Conservation (phyloP, 1,140 invertebrate species). For the Drosophila bocki region DNA sequence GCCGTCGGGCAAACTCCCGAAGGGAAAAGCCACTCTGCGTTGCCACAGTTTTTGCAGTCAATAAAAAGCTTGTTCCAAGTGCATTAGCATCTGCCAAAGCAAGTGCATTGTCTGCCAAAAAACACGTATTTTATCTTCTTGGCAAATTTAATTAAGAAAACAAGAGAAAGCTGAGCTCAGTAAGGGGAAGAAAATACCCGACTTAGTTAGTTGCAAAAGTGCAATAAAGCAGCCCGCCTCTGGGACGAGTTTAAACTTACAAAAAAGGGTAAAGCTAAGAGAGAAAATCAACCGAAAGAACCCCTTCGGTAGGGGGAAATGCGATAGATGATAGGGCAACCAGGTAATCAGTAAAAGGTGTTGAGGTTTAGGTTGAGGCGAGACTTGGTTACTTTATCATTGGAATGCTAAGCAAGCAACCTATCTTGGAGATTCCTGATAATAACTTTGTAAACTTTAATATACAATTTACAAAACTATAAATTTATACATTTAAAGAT, state of each 20-base stretch:
- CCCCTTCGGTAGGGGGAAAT: slow-evolving; percentile 9
- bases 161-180: slow-evolving; percentile 3
- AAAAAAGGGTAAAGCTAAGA: slow-evolving; percentile 1
- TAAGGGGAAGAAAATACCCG: slow-evolving; percentile 8
- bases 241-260: slow-evolving; percentile 48
- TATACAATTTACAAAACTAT: too few relatives aligned
- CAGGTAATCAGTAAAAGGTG: slow-evolving; percentile 4
- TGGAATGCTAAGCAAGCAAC: background rate
- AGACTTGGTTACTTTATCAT: background rate
- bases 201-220: slow-evolving; percentile 19
- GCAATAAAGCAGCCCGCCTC: slow-evolving; percentile 17
- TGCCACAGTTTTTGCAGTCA: slow-evolving; percentile 32
- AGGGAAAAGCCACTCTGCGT: slow-evolving; percentile 27
- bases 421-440: background rate
- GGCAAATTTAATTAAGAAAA: slow-evolving; percentile 60
- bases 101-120: slow-evolving; percentile 41
- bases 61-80: slow-evolving; percentile 51
- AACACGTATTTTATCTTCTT: slow-evolving; percentile 16
- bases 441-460: background rate
- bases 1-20: background rate
- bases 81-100: slow-evolving; percentile 54
- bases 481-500: background rate
- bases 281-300: background rate
- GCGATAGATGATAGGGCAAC: slow-evolving; percentile 3
- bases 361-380: background rate